Evolutionary conservation across 1,140 invertebrate genomes (phyloP).

Genomic region (Neodiprion virginianus): DNA sequence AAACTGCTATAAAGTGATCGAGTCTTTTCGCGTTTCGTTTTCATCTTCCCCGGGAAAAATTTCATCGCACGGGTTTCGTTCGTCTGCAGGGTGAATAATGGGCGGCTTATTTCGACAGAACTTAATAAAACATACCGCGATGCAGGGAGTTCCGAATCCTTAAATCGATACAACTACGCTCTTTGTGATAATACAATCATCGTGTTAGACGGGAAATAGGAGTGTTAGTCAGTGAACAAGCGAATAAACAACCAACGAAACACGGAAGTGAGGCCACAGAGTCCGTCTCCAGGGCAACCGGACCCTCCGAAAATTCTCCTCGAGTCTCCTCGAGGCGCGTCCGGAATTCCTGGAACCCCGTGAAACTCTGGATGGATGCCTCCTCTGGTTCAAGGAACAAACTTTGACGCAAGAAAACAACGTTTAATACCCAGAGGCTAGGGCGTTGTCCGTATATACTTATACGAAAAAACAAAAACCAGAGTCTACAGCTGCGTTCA

Average conservation of each 20-base stretch:
- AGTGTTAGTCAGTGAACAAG: slow-evolving; percentile 33
- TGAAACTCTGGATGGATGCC: slow-evolving; percentile 25
- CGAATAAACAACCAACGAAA: background rate
- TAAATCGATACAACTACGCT: background rate
- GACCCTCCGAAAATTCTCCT: slow-evolving; percentile 38
- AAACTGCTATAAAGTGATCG: too few species aligned
- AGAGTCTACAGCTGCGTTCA: too few species aligned
- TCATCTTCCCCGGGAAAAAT: too few species aligned
- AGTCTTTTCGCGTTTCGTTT: too few species aligned
- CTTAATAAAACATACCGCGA: too few species aligned
- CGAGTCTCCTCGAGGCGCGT: slow-evolving; percentile 35
- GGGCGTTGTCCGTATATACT: background rate
- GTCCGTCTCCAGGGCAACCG: slow-evolving; percentile 48
- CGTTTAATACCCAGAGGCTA: slow-evolving; percentile 44
- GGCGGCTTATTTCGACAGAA: too few species aligned
- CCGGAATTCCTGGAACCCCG: slow-evolving; percentile 8
- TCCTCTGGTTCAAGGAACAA: slow-evolving; percentile 49
- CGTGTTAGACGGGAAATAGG: slow-evolving; percentile 34
- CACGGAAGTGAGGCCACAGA: slow-evolving; percentile 26
- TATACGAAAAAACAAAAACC: too few species aligned
- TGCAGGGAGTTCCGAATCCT: too few species aligned
- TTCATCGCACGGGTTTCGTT: too few species aligned
- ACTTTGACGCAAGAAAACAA: slow-evolving; percentile 44
- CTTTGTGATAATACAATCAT: slow-evolving; percentile 25
- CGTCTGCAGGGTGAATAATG: too few species aligned